Base-by-base conservation (phyloP, 30 jellyfish, hydroid and myxozoan species). In the Morbakka virulenta region DNA sequence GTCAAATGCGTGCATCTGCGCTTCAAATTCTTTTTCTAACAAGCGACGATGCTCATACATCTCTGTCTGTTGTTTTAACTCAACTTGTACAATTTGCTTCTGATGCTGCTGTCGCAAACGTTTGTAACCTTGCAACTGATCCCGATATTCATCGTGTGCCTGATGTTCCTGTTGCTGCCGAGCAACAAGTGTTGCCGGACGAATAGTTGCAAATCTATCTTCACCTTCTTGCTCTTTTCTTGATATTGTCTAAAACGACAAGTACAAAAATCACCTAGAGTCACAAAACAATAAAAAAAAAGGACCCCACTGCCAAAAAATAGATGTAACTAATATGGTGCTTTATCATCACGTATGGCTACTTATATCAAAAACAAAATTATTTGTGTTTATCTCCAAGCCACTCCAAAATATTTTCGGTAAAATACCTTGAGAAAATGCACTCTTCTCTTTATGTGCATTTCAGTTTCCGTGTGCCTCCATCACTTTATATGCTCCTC, bases 81-180 rank as follows among this genome's bases (percentile, higher is more conserved):
- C 98, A 28, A 92, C 75, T 35, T 84, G 85, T 50, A 81, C 28
- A 14, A 92, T 84, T 61, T 78, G 95, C 62, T 92, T 92, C 49
- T 92, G 98, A 52, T 92, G 98, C 67, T 92, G 98, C 85, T 92
- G 98, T 24, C 98, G 70, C 2, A 85, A 84, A 52, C 98, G 79
- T 76, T 93, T 93, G 93, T 93, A 93, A 34, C 95, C 99, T 85
- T 86, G 99, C 31, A 93, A 71, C 84, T 93, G 99, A 67, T 93
- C 99, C 29, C 96, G 87, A 69, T 93, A 93, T 36, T 96, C 99
- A 67, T 93, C 99, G 2, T 96, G 74, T 20, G 87, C 95, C 62
- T 93, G 97, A 62, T 93, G 99, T 52, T 93, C 99, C 35, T 84
- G 97, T 87, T 88, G 90, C 65, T 93, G 99, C 87, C 97, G 76